These are phyloP conservation scores for Phytoseiulus persimilis DNA, from an alignment of 2,888 invertebrate genomes.

Conservation along the genomic window DNA sequence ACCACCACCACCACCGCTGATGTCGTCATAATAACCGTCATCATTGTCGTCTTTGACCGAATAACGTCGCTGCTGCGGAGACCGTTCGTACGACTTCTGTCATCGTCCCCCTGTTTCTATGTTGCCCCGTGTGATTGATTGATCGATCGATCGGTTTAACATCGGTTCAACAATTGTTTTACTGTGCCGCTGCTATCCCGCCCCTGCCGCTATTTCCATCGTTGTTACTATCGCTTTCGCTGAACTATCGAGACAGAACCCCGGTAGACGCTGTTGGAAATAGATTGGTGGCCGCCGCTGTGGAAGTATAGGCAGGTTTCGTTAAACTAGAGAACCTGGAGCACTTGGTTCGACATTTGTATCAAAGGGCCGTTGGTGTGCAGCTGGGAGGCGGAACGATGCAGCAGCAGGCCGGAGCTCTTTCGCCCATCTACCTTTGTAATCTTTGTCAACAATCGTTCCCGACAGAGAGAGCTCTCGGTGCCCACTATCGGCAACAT, in stretches of 20 bases:
- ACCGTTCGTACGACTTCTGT: background rate
- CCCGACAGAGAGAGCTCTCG: conserved; percentile 17
- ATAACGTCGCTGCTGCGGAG: background rate
- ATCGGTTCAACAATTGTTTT: background rate
- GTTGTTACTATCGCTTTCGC: background rate
- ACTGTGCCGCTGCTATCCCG: background rate
- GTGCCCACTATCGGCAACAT: conserved; percentile 19
- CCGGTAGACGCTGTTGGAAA: background rate
- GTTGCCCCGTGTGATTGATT: background rate
- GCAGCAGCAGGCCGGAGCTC: conserved; percentile 31
- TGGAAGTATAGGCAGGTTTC: background rate
- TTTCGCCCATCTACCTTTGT: conserved; percentile 7
- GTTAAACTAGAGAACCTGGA: background rate
- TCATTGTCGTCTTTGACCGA: background rate
- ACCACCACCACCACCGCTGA: background rate
- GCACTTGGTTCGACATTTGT: background rate
- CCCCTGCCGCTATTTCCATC: background rate
- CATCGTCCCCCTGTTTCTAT: background rate
- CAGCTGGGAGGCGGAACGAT: conserved; percentile 25
- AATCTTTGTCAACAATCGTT: conserved; percentile 21
- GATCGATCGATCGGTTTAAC: background rate
- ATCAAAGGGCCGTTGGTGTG: conserved; percentile 12
- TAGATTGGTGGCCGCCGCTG: background rate
- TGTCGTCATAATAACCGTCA: background rate
- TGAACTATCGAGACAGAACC: background rate